Conservation (phyloP, 1,140 invertebrate genomes). For the Octopus bimaculoides region DNA sequence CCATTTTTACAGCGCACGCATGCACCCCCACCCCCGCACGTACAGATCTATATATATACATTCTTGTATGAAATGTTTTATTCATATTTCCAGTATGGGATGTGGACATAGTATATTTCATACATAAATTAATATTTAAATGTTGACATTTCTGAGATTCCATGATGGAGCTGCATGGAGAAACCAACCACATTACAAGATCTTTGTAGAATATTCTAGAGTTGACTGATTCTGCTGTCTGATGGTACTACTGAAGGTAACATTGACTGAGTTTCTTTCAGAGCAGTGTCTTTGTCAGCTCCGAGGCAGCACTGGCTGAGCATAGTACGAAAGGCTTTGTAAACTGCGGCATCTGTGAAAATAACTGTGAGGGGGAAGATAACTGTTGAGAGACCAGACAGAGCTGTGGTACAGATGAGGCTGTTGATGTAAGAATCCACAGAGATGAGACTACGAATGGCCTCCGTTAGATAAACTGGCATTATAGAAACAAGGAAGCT, state of each 20-base stretch:
- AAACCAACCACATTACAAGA: too few relatives aligned
- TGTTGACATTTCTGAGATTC: too few relatives aligned
- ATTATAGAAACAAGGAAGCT: slow-evolving; percentile 40
- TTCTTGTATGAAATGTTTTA: too few relatives aligned
- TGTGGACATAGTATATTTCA: too few relatives aligned
- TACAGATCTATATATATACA: too few relatives aligned
- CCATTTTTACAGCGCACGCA: too few relatives aligned
- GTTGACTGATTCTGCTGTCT: not conserved
- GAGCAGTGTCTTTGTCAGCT: not conserved
- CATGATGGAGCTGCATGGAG: too few relatives aligned
- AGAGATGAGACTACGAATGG: slow-evolving; percentile 27
- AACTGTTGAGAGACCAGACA: slow-evolving; percentile 43
- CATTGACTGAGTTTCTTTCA: slow-evolving; percentile 9
- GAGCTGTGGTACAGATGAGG: slow-evolving; percentile 40
- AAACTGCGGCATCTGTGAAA: slow-evolving; percentile 36
- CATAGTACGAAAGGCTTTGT: slow-evolving; percentile 35
- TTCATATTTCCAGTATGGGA: too few relatives aligned
- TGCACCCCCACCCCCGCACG: too few relatives aligned
- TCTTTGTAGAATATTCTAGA: not conserved
- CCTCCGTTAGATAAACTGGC: slow-evolving; percentile 40
- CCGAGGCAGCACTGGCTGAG: slow-evolving; percentile 15
- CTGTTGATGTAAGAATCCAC: slow-evolving; percentile 37
- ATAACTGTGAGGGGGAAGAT: slow-evolving; percentile 46
- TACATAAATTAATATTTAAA: too few relatives aligned
- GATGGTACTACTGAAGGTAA: not conserved